Conservation (phyloP, 2,113 vertebrate species). For the Megaceryle maxima region DNA sequence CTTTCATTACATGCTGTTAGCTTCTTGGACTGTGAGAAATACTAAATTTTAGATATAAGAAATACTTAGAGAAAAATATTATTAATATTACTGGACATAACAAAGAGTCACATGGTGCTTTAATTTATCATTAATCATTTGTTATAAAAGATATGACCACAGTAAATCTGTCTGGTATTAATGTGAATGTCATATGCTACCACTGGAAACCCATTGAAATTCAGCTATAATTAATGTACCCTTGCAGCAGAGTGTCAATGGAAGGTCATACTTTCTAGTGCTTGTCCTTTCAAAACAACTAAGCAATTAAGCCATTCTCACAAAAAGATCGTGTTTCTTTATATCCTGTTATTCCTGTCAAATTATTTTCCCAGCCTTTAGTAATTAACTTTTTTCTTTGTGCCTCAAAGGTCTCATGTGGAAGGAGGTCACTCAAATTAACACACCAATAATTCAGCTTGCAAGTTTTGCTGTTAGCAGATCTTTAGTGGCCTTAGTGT, state of each 20-base stretch:
- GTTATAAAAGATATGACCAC: background rate
- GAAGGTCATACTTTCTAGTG: slow-evolving; percentile 19
- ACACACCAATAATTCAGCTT: background rate
- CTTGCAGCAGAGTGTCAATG: background rate
- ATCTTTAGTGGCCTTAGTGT: background rate
- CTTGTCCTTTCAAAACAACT: slow-evolving; percentile 55
- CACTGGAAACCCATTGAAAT: background rate
- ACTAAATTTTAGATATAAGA: background rate
- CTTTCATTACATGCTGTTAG: background rate
- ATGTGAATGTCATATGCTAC: background rate
- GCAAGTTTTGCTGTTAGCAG: background rate
- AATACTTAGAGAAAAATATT: background rate
- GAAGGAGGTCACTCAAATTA: background rate
- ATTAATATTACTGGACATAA: background rate
- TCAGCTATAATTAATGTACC: slow-evolving; percentile 22
- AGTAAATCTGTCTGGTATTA: background rate
- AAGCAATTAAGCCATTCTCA: background rate
- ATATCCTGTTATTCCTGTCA: background rate
- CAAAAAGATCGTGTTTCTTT: background rate
- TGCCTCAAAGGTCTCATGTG: background rate
- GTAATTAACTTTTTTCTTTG: background rate
- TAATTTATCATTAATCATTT: background rate
- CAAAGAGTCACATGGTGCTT: background rate
- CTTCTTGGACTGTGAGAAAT: background rate
- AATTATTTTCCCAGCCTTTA: background rate